Percentiles rank a stretch among this genome's conserved stretches.
Conservation (phyloP, 1,140 invertebrate species). For the Idris sp. region DNA sequence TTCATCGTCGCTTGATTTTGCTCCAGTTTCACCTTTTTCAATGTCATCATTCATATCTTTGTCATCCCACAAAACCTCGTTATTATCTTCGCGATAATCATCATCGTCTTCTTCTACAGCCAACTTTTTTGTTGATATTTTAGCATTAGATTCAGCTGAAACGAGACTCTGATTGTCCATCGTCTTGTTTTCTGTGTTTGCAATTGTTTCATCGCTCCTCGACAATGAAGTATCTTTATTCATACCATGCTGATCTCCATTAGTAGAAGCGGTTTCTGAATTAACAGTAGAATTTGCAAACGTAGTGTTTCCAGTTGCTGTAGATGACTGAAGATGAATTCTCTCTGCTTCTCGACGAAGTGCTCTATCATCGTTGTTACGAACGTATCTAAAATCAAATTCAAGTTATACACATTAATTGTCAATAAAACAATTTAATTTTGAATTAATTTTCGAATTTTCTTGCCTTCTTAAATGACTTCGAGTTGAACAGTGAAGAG, state of each 20-base stretch:
- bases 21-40: slow-evolving; percentile 81
- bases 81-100: slow-evolving; percentile 75
- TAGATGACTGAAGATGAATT: slow-evolving; percentile 79
- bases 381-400: slow-evolving; percentile 81
- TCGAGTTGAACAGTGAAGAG: slow-evolving; percentile 84
- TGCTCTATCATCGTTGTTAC: slow-evolving; percentile 85
- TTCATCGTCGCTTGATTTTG: slow-evolving; percentile 84
- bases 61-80: slow-evolving; percentile 85
- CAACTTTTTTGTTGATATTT: slow-evolving; percentile 42
- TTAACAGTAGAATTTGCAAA: slow-evolving; percentile 42
- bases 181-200: slow-evolving; percentile 48
- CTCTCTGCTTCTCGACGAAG: slow-evolving; percentile 83
- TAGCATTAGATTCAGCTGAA: slow-evolving; percentile 24
- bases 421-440: too few relatives aligned
- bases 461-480: slow-evolving; percentile 82
- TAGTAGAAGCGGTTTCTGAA: slow-evolving; percentile 60
- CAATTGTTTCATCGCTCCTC: slow-evolving; percentile 33
- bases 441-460: too few relatives aligned
- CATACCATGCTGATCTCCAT: slow-evolving; percentile 53
- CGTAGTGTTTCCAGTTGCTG: slow-evolving; percentile 45
- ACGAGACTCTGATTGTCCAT: slow-evolving; percentile 39
- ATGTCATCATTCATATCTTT: slow-evolving; percentile 86
- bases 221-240: slow-evolving; percentile 32
- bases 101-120: slow-evolving; percentile 77
- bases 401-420: too few relatives aligned